phyloP scores from a whole-genome alignment of 2,113 vertebrate genomes.

The Antechinus flavipes region DNA sequence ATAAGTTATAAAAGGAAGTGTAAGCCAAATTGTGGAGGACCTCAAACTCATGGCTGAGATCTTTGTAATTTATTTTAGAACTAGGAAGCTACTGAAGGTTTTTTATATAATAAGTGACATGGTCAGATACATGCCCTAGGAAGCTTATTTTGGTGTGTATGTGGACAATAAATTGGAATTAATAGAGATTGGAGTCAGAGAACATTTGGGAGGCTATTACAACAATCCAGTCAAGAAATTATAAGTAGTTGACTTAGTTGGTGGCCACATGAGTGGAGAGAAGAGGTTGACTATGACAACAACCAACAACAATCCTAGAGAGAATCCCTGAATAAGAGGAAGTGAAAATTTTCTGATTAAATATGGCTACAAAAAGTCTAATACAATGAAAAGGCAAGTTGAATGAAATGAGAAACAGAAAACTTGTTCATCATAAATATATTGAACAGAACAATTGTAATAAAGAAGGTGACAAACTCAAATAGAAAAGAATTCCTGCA shows the following conservation, averaged over 20 bases:
- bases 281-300: background rate
- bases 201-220: background rate
- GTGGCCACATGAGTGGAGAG: background rate
- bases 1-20: background rate
- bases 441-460: background rate
- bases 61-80: background rate
- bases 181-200: background rate
- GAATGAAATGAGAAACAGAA: background rate
- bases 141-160: background rate
- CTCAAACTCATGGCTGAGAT: background rate
- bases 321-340: background rate
- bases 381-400: background rate
- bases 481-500: background rate
- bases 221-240: background rate
- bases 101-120: background rate
- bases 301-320: background rate
- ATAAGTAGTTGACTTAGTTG: background rate
- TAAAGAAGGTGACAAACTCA: background rate
- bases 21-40: background rate
- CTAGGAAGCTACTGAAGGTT: background rate
- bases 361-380: background rate
- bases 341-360: background rate
- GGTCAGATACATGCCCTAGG: background rate
- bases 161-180: background rate
- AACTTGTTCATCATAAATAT: background rate